Percentiles rank a stretch among this genome's conserved stretches.
Conservation (phyloP, 2,888 invertebrate genomes). For the Chaetogeoica ovagalla region DNA sequence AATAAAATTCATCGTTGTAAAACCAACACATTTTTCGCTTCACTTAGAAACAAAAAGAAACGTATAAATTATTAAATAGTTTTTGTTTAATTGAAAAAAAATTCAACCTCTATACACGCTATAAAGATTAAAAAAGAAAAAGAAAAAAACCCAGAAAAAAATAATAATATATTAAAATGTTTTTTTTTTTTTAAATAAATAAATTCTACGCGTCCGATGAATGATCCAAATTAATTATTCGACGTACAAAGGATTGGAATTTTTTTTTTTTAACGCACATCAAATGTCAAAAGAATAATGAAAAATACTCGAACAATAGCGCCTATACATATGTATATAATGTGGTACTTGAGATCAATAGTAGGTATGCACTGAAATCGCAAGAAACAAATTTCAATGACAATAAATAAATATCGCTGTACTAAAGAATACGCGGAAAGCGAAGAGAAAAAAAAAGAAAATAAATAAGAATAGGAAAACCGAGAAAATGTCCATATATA, state of each 20-base stretch:
- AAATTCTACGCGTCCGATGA: too few relatives aligned
- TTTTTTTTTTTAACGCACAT: neutral
- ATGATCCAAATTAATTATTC: slow-evolving; percentile 3
- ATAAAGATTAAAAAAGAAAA: too few relatives aligned
- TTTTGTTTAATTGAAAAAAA: too few relatives aligned
- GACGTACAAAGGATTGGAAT: neutral
- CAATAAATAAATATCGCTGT: neutral
- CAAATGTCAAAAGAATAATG: neutral
- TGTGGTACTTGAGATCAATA: neutral
- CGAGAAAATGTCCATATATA: neutral
- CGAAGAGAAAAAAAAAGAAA: neutral
- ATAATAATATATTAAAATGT: too few relatives aligned
- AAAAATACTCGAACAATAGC: neutral
- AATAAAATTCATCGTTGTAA: too few relatives aligned
- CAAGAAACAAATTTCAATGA: neutral
- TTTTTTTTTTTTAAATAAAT: too few relatives aligned
- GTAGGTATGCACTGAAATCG: neutral
- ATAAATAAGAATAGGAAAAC: too few relatives aligned
- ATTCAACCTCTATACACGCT: too few relatives aligned
- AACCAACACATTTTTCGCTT: too few relatives aligned
- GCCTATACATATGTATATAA: neutral
- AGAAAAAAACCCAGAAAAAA: too few relatives aligned
- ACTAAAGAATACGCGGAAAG: neutral
- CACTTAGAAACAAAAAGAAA: too few relatives aligned
- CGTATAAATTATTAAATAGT: too few relatives aligned